These are phyloP conservation scores for Mirza zaza DNA, from an alignment of 2,113 vertebrate species.

Conservation along the genomic window DNA sequence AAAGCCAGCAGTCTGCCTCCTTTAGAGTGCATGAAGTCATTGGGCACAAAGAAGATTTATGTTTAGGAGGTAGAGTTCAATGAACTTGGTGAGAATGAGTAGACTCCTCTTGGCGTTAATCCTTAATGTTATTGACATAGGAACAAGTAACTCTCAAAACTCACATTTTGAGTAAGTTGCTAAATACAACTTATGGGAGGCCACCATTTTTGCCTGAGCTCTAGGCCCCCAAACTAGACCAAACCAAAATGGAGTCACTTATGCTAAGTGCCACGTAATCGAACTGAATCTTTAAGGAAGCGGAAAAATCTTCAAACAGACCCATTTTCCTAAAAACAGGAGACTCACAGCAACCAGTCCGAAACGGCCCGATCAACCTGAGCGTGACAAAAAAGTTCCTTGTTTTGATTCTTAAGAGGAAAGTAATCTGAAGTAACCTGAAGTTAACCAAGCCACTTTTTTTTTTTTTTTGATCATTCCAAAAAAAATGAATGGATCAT, in stretches of 20 bases:
- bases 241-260: neutral
- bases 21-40: neutral
- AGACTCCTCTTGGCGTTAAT: neutral
- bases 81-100: neutral
- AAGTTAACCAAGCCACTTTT: neutral
- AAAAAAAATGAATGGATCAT: too few species aligned
- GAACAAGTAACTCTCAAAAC: neutral
- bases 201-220: neutral
- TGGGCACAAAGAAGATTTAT: neutral
- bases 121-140: neutral
- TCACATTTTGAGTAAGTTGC: neutral
- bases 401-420: neutral
- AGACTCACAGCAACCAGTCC: neutral
- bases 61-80: neutral
- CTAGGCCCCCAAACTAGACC: neutral
- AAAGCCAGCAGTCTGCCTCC: neutral
- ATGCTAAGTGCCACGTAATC: neutral
- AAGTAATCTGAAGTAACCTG: neutral
- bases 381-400: neutral
- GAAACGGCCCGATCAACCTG: neutral
- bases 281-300: neutral
- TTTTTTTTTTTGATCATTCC: neutral
- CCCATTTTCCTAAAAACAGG: neutral
- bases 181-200: neutral
- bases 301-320: neutral